These are phyloP conservation scores for Calliphora vomitoria DNA, from an alignment of 2,888 invertebrate species.

Conservation along the genomic window DNA sequence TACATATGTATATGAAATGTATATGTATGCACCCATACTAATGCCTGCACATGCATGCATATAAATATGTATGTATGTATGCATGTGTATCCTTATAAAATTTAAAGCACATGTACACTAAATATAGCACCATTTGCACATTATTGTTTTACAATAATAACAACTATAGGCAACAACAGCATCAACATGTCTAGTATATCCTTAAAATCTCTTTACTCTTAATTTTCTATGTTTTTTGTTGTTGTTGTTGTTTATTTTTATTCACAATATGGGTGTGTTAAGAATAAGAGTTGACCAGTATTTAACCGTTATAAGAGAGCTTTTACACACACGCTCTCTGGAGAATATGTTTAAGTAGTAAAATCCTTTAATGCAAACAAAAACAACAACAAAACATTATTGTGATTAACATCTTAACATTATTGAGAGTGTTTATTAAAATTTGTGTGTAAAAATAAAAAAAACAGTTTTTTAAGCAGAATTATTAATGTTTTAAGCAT, in stretches of 20 bases:
- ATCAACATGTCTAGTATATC: not conserved
- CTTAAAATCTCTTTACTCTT: slow-evolving; percentile 10
- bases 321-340: not conserved
- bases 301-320: slow-evolving; percentile 42
- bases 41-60: not conserved
- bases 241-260: not conserved
- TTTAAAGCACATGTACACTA: slow-evolving; percentile 49
- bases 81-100: slow-evolving; percentile 57
- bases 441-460: not conserved
- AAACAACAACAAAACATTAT: not conserved
- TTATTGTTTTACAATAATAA: slow-evolving; percentile 47
- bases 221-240: not conserved
- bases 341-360: not conserved
- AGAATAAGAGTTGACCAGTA: slow-evolving; percentile 37
- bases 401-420: slow-evolving; percentile 30
- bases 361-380: not conserved
- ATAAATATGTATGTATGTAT: slow-evolving; percentile 26
- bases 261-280: slow-evolving; percentile 45
- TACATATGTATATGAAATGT: not conserved
- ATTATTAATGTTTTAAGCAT: not conserved
- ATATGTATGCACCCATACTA: not conserved
- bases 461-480: not conserved
- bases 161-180: slow-evolving; percentile 14
- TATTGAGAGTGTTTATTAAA: slow-evolving; percentile 30
- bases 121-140: slow-evolving; percentile 26